phyloP scores from a whole-genome alignment of 2,888 invertebrate genomes.

The Escarpia spicata region DNA sequence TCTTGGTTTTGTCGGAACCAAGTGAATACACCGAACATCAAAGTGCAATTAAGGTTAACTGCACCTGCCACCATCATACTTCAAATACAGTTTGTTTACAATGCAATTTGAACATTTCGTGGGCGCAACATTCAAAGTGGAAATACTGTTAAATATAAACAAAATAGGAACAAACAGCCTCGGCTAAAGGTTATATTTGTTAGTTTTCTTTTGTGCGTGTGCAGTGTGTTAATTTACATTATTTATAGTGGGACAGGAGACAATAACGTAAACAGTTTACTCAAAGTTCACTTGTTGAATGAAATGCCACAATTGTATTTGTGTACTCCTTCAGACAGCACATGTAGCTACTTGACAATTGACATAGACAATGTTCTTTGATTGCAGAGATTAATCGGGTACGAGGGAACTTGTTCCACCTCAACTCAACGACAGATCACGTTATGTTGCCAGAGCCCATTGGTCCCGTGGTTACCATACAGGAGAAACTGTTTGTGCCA shows the following conservation, averaged over 20 bases:
- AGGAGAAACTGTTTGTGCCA: constrained; percentile 99
- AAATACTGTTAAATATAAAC: too few relatives aligned
- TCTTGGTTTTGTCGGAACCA: too few relatives aligned
- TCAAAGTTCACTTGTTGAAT: not conserved
- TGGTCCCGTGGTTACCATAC: constrained; percentile 82
- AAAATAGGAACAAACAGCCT: too few relatives aligned
- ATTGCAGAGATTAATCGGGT: constrained; percentile 83
- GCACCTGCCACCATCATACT: too few relatives aligned
- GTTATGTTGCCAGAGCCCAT: constrained; percentile 45
- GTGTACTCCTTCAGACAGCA: not conserved
- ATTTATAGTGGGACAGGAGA: too few relatives aligned
- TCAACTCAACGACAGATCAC: constrained; percentile 87
- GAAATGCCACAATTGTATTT: not conserved
- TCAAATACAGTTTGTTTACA: too few relatives aligned
- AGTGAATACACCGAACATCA: too few relatives aligned
- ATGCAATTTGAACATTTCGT: too few relatives aligned
- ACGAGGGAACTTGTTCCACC: constrained; percentile 96
- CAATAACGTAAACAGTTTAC: too few relatives aligned
- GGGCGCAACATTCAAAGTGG: too few relatives aligned
- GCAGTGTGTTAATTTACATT: not conserved
- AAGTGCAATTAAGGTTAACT: too few relatives aligned
- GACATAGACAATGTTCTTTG: constrained; percentile 18
- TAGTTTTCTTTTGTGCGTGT: not conserved
- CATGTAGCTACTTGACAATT: not conserved
- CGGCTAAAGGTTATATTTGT: not conserved